These are phyloP conservation scores for Littorina saxatilis DNA, from an alignment of 1,140 invertebrate genomes.

Conservation along the genomic window DNA sequence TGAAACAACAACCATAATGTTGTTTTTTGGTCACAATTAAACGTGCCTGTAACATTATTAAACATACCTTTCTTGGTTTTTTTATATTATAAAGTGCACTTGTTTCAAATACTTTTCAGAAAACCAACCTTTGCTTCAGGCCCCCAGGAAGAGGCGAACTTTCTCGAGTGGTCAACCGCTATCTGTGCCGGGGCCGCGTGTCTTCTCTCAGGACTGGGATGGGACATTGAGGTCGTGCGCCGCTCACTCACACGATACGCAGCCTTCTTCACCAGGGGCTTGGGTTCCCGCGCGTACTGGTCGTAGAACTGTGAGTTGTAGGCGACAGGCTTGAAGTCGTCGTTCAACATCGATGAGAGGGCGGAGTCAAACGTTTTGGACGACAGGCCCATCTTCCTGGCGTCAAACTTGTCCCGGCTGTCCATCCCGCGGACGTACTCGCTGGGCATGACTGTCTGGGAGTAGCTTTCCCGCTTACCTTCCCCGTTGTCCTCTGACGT, in stretches of 20 bases:
- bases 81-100: no score
- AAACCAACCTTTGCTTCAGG: constrained; percentile 51
- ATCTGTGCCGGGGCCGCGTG: constrained; percentile 10
- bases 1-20: no score
- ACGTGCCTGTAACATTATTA: no score
- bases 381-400: constrained; percentile 65
- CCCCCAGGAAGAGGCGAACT: constrained; percentile 40
- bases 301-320: constrained; percentile 59
- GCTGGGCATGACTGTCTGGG: constrained; percentile 61
- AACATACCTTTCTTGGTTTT: no score
- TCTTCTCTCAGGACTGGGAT: constrained; percentile 26
- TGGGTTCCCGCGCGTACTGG: constrained; percentile 51
- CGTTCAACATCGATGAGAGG: constrained; percentile 62
- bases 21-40: no score
- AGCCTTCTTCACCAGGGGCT: not conserved
- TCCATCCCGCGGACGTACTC: constrained; percentile 62
- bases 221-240: not conserved
- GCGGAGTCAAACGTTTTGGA: constrained; percentile 67
- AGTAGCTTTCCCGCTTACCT: not conserved
- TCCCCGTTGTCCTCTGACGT: not conserved
- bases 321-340: constrained; percentile 44
- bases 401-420: constrained; percentile 62
- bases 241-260: not conserved
- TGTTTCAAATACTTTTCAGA: no score
- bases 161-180: constrained; percentile 14